Base-by-base conservation (phyloP, 1,140 invertebrate genomes). In the Dryas iulia region DNA sequence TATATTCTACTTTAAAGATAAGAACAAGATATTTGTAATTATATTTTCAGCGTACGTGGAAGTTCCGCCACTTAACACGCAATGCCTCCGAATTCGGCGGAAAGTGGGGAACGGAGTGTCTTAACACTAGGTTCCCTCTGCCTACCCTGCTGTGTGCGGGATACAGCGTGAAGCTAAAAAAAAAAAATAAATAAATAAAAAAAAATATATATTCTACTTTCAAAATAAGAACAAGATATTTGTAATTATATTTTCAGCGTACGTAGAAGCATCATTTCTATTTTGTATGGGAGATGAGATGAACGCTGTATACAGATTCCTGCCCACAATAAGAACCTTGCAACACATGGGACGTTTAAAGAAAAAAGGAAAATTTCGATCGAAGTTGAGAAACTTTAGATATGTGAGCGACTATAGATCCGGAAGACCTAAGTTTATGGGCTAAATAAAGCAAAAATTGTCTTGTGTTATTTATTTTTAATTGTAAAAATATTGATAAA, bases 261-360 rank as follows among this genome's bases (percentile, higher is more conserved):
- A 89, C 66, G 77, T 84, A 6, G 86, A 86, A 12, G 74, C 79
- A 0, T 81, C 83, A 0, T 87, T 90, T 61, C 28, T 90, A 3
- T 86, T 87, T 57, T 90, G 87, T 47, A 72, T 90, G 33, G 86
- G 86, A 0, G 82, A 87, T 18, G 76, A 83, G 47, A 66, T 88
- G 71, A 82, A 82, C 23, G 73, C 72, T 0, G 47, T 86, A 24
- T 83, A 78, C 59, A 69, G 83, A 10, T 86, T 88, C 33, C 60
- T 90, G 12, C 87, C 87, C 0, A 66, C 86, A 0, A 76, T 90
- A 10, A 73, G 79, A 52, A 89, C 86, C 0, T 61, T 89, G 23
- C 86, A 89, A 54, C 78, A 82, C 47, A 85, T 89, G 84, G 86
- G 86, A 1, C 77, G 87, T 5, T 33, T 88, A 23, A 85, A 82